A percentile compares a stretch with the other conserved stretches of the same genome.
Evolutionary conservation across 2,888 invertebrate species (phyloP).

Genomic region (Frankliniella intonsa): DNA sequence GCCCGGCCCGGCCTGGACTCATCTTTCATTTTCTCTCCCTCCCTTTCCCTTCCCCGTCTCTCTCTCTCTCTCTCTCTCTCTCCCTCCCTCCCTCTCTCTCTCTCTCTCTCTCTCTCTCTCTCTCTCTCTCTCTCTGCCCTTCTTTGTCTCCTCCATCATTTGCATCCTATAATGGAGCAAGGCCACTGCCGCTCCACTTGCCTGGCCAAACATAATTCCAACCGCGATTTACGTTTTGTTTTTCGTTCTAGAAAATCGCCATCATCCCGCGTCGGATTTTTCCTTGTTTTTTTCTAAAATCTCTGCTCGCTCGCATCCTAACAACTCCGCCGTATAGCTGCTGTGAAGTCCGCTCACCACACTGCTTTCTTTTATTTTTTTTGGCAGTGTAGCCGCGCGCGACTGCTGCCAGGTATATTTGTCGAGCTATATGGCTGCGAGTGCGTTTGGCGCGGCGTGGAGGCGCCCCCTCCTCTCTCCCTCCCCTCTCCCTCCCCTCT

Average conservation of each 20-base stretch:
- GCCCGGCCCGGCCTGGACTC: neutral
- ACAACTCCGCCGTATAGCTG: neutral
- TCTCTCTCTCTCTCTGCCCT: neutral
- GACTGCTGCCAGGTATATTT: neutral
- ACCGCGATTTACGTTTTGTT: too few species aligned
- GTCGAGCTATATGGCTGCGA: neutral
- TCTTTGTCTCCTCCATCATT: neutral
- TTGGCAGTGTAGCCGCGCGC: neutral
- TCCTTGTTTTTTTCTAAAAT: neutral
- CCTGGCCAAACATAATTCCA: neutral
- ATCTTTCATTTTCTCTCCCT: neutral
- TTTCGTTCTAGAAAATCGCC: too few species aligned
- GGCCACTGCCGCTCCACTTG: neutral
- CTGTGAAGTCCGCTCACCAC: neutral
- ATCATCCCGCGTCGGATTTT: too few species aligned
- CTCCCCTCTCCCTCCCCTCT: too few species aligned
- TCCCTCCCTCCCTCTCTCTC: neutral
- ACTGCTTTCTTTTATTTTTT: too few species aligned
- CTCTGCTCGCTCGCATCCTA: too few species aligned
- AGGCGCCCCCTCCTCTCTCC: neutral
- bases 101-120: neutral
- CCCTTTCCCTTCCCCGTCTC: neutral
- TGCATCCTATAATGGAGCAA: neutral
- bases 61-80: neutral
- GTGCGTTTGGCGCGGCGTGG: neutral